Evolutionary conservation across 2,888 invertebrate species (phyloP).

Genomic region (Lysandra bellargus): DNA sequence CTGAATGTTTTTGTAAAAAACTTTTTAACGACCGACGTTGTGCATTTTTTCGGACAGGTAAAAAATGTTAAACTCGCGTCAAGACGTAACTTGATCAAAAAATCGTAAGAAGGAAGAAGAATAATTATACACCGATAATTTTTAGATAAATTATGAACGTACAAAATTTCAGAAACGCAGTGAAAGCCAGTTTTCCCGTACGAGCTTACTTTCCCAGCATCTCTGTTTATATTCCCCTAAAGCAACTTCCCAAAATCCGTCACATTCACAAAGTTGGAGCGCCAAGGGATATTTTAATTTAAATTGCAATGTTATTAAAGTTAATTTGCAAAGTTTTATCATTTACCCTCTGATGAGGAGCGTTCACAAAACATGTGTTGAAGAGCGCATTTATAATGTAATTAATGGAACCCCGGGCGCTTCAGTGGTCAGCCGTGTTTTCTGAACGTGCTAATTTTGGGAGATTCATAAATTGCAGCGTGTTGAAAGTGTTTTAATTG

Average conservation of each 20-base stretch:
- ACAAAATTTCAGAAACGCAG: background rate
- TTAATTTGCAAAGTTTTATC: slow-evolving; percentile 23
- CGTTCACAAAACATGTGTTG: slow-evolving; percentile 21
- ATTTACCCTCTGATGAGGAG: slow-evolving; percentile 18
- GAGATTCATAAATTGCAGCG: background rate
- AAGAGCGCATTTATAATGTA: slow-evolving; percentile 16
- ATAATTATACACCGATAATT: background rate
- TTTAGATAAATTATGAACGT: no score
- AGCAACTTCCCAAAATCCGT: background rate
- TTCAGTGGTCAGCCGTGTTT: slow-evolving; percentile 16
- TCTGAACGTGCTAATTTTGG: slow-evolving; percentile 11
- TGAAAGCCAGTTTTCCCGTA: background rate
- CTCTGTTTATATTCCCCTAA: background rate
- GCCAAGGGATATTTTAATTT: slow-evolving; percentile 24
- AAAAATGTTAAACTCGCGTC: background rate
- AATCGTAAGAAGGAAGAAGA: background rate
- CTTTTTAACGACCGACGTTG: no score
- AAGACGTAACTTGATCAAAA: background rate
- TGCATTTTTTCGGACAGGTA: no score
- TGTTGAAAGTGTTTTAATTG: background rate
- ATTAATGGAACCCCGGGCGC: slow-evolving; percentile 14
- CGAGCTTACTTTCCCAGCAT: background rate
- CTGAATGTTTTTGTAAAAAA: no score
- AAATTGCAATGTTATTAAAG: slow-evolving; percentile 27
- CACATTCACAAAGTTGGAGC: slow-evolving; percentile 9